A percentile compares a stretch with the other conserved stretches of the same genome.
phyloP scores from a whole-genome alignment of 2,797 vertebrate species.

The Galago senegalensis region DNA sequence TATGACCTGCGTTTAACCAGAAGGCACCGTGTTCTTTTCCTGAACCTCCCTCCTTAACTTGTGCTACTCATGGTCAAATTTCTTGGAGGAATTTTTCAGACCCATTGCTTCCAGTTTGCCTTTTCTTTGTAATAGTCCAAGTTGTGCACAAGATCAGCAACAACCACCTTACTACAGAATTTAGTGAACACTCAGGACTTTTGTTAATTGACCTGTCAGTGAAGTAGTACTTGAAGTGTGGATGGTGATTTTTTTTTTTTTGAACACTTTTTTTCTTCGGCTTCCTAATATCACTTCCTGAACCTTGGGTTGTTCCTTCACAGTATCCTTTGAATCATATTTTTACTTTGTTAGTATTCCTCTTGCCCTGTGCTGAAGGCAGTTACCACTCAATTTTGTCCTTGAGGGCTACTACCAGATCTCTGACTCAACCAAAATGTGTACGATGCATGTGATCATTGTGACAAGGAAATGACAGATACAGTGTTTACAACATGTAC shows the following conservation, averaged over 20 bases:
- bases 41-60: not conserved
- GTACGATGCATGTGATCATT: not conserved
- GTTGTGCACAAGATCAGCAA: not conserved
- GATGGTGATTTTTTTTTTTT: not conserved
- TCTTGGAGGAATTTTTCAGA: not conserved
- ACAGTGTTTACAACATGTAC: not conserved
- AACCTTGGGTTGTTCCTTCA: not conserved
- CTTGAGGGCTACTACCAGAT: not conserved
- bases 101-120: not conserved
- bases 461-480: not conserved
- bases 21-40: not conserved
- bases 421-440: not conserved
- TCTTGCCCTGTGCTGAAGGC: not conserved
- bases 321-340: not conserved
- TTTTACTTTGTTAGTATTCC: not conserved
- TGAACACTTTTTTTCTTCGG: not conserved
- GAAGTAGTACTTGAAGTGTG: not conserved
- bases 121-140: not conserved
- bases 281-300: not conserved
- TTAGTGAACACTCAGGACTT: rapidly evolving
- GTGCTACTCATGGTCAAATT: not conserved
- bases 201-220: not conserved
- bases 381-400: not conserved
- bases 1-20: not conserved
- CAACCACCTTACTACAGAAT: not conserved